Evolutionary conservation across 2,113 vertebrate genomes (phyloP).

Genomic region (Eira barbara): DNA sequence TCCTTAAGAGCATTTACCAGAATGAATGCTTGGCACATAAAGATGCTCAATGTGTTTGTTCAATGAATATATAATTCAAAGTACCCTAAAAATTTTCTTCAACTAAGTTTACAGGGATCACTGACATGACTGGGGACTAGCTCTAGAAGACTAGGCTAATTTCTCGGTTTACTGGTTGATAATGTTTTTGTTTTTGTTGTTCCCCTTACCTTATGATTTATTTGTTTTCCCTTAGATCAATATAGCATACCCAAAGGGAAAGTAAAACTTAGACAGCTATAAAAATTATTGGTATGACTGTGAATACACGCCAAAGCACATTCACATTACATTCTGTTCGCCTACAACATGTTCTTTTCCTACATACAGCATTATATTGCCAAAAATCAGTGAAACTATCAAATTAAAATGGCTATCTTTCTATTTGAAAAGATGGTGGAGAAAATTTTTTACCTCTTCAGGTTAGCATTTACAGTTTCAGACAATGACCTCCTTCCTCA

Average conservation of each 20-base stretch:
- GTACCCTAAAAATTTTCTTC: background rate
- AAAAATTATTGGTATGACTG: background rate
- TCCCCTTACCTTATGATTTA: background rate
- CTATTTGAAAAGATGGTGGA: background rate
- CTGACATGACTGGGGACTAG: background rate
- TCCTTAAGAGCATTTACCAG: background rate
- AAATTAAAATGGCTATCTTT: background rate
- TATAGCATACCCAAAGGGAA: background rate
- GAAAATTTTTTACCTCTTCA: background rate
- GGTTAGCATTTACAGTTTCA: background rate
- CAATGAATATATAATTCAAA: background rate
- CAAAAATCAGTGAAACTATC: background rate
- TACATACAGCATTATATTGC: background rate
- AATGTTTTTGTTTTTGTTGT: background rate
- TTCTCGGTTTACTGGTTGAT: background rate
- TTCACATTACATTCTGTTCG: background rate
- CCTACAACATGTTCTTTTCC: background rate
- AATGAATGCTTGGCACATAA: background rate
- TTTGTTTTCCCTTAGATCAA: background rate
- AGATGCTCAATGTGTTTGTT: background rate
- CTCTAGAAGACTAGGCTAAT: background rate
- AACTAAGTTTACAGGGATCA: background rate
- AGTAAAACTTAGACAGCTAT: background rate
- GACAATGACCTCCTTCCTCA: background rate
- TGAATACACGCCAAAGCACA: background rate